Evolutionary conservation across 2,113 vertebrate genomes (phyloP), one percentile per base, ranked within the genome.

Genomic region (Erythrocercus mccallii): DNA sequence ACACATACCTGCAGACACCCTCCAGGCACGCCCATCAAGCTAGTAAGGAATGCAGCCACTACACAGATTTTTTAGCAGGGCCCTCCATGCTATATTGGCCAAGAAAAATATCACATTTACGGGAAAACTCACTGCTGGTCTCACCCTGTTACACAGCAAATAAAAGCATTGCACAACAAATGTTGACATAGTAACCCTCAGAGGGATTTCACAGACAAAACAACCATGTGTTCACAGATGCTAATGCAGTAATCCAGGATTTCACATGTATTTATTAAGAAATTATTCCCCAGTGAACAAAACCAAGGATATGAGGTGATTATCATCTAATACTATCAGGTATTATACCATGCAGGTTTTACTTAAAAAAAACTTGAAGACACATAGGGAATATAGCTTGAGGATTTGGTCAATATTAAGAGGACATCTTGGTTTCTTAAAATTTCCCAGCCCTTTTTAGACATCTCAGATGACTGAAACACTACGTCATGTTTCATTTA

Each of bases 71-170:
- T 88, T 93, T 74, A 73, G 60, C 64, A 94, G 24, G n/a, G 15
- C 20, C 71, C 21, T 72, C 24, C 30, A n/a, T 1, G 1, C 23
- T 33, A 5, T 70, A 42, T 76, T 60, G 88, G 71, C 60, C 82
- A 96, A 95, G 87, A 88, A 94, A 93, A 92, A 66, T 10, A 9
- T 61, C 64, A 78, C 82, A 69, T 96, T 97, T 96, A 96, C 57
- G 4, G 90, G 92, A 96, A 96, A 95, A 60, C 14, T 48, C 73
- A 45, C 18, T 79, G 81, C 72, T 93, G 44, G 60, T 86, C 51
- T 94, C 90, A 94, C 47, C 17, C 81, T 80, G 82, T 86, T 74
- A 51, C 31, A 65, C 51, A 85, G 73, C 93, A 94, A 95, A 96
- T 86, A 90, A 79, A 71, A 92, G 18, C 3, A 2, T 96, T 96